Evolutionary conservation across 2,888 invertebrate genomes (phyloP), one percentile per base, ranked within the genome.

Genomic region (Coelogynopora nodosa): DNA sequence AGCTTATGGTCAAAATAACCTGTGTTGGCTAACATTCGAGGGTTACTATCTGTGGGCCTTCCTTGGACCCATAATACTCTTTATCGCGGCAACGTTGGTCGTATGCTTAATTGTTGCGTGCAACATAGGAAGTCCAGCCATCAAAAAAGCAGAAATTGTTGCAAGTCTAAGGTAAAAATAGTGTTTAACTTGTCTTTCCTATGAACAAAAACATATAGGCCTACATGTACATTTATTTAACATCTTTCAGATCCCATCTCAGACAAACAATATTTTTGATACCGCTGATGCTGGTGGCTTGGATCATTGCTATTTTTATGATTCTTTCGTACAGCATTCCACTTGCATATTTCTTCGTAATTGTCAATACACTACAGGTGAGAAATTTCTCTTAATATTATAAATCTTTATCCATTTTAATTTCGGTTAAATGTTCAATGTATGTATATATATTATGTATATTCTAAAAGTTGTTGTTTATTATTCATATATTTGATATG

Each of bases 51-150:
- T 87, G 5, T 87, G 87, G 83, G 0, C 87, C 5, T 87, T 87
- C 84, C 30, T 87, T n/a, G 87, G 87, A 27, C 87, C 87, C 23
- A 23, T 87, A 27, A 13, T 87, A 10, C 30, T 80, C 0, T 83
- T 87, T 13, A 67, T 83, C 27, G n/a, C 26, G 30, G 31, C 49
- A 67, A 87, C 84, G 0, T 5, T 84, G n/a, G 10, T 87, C 0
- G 87, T 88, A 26, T 67, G 87, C 27, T 18, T 31, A 27, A 87
- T 87, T 28, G 87, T 87, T 29, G 80, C 85, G 23, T 87, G 87
- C 49, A 87, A 87, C 74, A 82, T 87, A 0, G 28, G 67, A 31
- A 87, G 84, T 23, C 87, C 87, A n/a, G 84, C 87, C 10, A 67
- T 87, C 5, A 86, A 86, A 28, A 83, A 85, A 81, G 81, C 27